These are phyloP conservation scores for Spilogale gracilis DNA, from an alignment of 2,113 vertebrate species.

Conservation along the genomic window DNA sequence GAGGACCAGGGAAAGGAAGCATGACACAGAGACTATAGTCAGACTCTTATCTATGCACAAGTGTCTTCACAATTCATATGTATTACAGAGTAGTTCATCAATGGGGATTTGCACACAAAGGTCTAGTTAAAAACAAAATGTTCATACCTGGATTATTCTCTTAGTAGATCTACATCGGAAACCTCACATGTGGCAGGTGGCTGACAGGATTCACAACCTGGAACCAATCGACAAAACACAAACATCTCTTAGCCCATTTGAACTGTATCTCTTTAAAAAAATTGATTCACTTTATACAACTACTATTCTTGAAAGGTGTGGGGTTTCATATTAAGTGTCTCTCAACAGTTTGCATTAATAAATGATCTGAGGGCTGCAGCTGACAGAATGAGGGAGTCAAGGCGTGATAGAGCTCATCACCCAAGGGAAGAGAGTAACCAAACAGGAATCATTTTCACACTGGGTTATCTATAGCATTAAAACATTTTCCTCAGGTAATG, in stretches of 20 bases:
- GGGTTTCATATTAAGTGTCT: not conserved
- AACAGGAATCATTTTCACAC: constrained; percentile 19
- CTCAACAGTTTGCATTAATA: not conserved
- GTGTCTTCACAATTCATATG: not conserved
- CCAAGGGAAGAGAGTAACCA: not conserved
- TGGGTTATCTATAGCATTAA: not conserved
- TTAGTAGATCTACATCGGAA: not conserved
- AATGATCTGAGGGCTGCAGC: not conserved
- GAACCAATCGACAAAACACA: not conserved
- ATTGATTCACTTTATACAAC: not conserved
- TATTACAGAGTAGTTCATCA: not conserved
- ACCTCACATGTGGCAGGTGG: not conserved
- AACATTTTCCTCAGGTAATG: not conserved
- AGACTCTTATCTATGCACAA: not conserved
- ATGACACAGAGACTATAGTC: not conserved
- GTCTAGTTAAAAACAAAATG: not conserved
- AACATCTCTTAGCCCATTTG: not conserved
- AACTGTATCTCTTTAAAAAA: not conserved
- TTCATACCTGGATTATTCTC: not conserved
- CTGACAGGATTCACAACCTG: not conserved
- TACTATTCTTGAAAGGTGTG: not conserved
- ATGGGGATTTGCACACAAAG: not conserved
- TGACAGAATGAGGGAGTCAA: not conserved
- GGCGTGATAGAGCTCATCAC: not conserved
- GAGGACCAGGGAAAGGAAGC: not conserved